Conservation (phyloP, 2,113 vertebrate species). For the Sapayoa aenigma region DNA sequence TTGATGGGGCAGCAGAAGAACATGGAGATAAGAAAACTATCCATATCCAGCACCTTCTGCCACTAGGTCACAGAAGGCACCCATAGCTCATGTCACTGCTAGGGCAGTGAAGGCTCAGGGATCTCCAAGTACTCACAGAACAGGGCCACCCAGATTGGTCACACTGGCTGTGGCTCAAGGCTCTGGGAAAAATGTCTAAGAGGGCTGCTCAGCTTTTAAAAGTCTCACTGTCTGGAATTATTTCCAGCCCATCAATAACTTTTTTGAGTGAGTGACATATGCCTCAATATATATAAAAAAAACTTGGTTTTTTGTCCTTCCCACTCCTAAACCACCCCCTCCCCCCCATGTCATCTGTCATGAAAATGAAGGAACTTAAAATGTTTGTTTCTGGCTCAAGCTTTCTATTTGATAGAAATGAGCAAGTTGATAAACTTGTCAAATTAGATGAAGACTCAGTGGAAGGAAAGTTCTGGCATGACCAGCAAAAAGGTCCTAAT, state of each 20-base stretch:
- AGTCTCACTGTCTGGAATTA: background rate
- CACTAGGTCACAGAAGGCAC: too few species aligned
- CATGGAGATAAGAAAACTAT: background rate
- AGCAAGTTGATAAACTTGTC: background rate
- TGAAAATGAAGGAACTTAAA: background rate
- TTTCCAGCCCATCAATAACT: background rate
- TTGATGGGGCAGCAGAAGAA: background rate
- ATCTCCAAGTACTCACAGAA: accelerated
- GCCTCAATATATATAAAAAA: background rate
- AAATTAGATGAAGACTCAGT: background rate
- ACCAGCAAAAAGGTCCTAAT: background rate
- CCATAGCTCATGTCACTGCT: accelerated
- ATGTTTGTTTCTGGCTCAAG: background rate
- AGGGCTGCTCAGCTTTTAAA: background rate
- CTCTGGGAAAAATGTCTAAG: background rate
- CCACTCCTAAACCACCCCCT: too few species aligned
- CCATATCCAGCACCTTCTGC: background rate
- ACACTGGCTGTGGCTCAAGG: background rate
- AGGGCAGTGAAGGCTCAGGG: background rate
- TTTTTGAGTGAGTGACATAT: background rate
- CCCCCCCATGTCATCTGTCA: background rate
- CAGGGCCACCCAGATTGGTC: background rate
- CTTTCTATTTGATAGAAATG: background rate
- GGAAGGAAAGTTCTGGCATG: background rate
- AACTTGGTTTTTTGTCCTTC: background rate